Conservation (phyloP, 2,888 invertebrate genomes). For the Ashinkailepas kermadecensis region DNA sequence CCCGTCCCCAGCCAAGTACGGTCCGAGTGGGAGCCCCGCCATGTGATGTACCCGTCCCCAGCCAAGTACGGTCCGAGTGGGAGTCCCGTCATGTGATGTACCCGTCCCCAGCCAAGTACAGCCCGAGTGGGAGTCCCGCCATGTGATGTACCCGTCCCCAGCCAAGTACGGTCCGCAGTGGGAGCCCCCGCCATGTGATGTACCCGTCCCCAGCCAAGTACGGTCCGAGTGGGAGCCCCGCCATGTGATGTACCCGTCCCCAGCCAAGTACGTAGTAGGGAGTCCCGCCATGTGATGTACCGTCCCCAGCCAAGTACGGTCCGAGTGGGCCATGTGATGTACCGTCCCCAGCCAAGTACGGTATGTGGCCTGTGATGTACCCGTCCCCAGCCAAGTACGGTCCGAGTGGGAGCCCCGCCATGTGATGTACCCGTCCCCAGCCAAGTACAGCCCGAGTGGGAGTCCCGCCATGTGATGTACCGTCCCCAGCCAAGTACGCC, state of each 20-base stretch:
- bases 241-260: background rate
- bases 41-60: background rate
- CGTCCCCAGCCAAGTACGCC: too few species aligned
- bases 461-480: too few species aligned
- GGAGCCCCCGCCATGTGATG: slow-evolving; percentile 43
- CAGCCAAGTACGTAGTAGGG: background rate
- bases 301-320: slow-evolving; percentile 1
- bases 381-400: too few species aligned
- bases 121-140: background rate
- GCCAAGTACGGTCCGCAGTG: slow-evolving; percentile 44
- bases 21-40: too few species aligned
- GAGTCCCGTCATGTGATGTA: background rate
- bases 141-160: background rate
- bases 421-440: too few species aligned
- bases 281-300: background rate
- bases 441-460: too few species aligned
- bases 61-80: background rate
- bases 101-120: background rate
- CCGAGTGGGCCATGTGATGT: slow-evolving; percentile 43
- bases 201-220: background rate
- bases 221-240: background rate
- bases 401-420: too few species aligned
- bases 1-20: too few species aligned
- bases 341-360: background rate
- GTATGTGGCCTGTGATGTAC: too few species aligned